phyloP scores from a whole-genome alignment of 2,888 invertebrate genomes.

The Allygus modestus region DNA sequence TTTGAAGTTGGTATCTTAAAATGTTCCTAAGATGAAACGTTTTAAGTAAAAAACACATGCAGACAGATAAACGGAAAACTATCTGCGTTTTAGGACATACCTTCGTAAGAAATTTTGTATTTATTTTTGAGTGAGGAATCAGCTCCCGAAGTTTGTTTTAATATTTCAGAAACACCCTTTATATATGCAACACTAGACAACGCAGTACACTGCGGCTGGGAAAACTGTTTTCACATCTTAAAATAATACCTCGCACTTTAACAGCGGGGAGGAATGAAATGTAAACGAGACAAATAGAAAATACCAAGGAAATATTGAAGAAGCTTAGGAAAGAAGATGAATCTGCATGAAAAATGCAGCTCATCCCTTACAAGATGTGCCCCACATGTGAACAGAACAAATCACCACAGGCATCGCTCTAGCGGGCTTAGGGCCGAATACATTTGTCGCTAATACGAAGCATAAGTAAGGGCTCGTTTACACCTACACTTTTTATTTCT shows the following conservation, averaged over 20 bases:
- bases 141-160: too few species aligned
- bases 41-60: too few species aligned
- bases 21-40: too few species aligned
- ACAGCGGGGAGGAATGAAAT: neutral
- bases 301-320: conserved; percentile 10
- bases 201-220: too few species aligned
- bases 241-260: neutral
- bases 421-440: neutral
- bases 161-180: too few species aligned
- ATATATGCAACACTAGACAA: too few species aligned
- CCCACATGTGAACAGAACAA: neutral
- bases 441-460: neutral
- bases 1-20: too few species aligned
- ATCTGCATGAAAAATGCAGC: conserved; percentile 49
- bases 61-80: too few species aligned
- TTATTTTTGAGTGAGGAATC: too few species aligned
- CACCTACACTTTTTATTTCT: neutral
- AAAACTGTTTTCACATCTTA: neutral
- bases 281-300: conserved; percentile 3
- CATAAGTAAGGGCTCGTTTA: neutral
- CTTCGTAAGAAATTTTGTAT: too few species aligned
- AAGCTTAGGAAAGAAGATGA: conserved; percentile 20
- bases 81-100: too few species aligned
- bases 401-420: conserved; percentile 20
- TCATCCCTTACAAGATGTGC: conserved; percentile 16